A percentile compares a stretch with the other conserved stretches of the same genome.
These are phyloP conservation scores for Pterostichus niger DNA, from an alignment of 2,888 invertebrate genomes.

Conservation along the genomic window DNA sequence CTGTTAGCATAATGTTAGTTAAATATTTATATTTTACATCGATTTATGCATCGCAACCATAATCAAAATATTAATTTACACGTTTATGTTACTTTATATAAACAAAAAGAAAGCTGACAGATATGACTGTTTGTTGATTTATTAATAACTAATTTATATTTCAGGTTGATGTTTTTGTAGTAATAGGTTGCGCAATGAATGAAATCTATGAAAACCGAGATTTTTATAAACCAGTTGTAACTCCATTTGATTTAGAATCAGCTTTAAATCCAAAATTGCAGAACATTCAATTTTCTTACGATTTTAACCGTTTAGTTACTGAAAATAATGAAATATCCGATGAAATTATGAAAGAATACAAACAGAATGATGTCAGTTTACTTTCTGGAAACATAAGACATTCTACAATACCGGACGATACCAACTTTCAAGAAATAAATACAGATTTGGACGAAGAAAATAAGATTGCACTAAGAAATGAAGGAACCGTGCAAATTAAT, in stretches of 20 bases:
- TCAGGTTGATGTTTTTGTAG: constrained; percentile 94
- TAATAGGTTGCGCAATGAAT: constrained; percentile 95
- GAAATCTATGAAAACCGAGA: constrained; percentile 90
- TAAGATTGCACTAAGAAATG: constrained; percentile 74
- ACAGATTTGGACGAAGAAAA: constrained; percentile 73
- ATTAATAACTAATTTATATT: constrained; percentile 69
- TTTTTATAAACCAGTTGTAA: constrained; percentile 93
- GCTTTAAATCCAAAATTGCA: constrained; percentile 83
- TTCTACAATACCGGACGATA: not conserved
- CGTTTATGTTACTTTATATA: constrained; percentile 68
- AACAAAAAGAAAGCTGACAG: too few relatives aligned
- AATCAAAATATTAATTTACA: too few relatives aligned
- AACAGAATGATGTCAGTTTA: constrained; percentile 84
- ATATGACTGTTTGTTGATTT: too few relatives aligned
- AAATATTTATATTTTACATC: too few relatives aligned
- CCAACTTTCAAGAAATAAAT: constrained; percentile 72
- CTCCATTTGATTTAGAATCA: constrained; percentile 94
- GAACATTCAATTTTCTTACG: constrained; percentile 76
- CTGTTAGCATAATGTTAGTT: too few relatives aligned
- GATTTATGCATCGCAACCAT: too few relatives aligned
- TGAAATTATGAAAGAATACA: constrained; percentile 67
- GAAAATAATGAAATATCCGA: constrained; percentile 74
- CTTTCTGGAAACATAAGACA: constrained; percentile 84
- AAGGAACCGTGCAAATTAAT: constrained; percentile 77
- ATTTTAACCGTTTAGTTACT: constrained; percentile 87